Percentiles rank a stretch among this genome's conserved stretches.
phyloP scores from a whole-genome alignment of 2,888 invertebrate species.

The Octonoba sinensis region DNA sequence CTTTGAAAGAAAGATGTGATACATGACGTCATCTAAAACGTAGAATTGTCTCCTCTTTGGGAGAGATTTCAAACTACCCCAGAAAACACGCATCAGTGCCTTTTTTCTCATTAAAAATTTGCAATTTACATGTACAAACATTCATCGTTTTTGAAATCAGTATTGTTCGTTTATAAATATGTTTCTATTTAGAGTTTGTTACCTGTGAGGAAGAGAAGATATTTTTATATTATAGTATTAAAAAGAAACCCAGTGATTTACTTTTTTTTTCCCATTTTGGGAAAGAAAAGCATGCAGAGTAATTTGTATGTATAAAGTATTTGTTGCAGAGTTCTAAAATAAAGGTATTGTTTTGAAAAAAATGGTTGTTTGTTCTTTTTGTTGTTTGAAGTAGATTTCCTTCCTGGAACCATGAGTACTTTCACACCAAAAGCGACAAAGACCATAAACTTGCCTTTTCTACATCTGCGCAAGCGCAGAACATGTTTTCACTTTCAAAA shows the following conservation, averaged over 20 bases:
- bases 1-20: no score
- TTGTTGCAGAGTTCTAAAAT: slow-evolving; percentile 50
- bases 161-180: slow-evolving; percentile 24
- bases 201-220: slow-evolving; percentile 16
- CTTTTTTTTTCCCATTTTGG: background rate
- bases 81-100: slow-evolving; percentile 23
- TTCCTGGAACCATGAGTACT: no score
- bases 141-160: slow-evolving; percentile 5
- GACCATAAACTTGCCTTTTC: no score
- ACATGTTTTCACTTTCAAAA: no score
- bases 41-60: background rate
- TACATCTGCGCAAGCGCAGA: no score
- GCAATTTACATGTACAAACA: background rate
- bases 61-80: slow-evolving; percentile 23
- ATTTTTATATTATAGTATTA: slow-evolving; percentile 31
- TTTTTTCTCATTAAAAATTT: slow-evolving; percentile 1
- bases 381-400: no score
- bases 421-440: no score
- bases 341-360: slow-evolving; percentile 49
- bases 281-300: slow-evolving; percentile 13
- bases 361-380: background rate
- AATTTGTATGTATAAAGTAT: slow-evolving; percentile 12
- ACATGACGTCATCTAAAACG: no score
- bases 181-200: slow-evolving; percentile 22
- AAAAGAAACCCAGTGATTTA: slow-evolving; percentile 13